Conservation (phyloP, 2,888 invertebrate species). For the Macropis europaea region DNA sequence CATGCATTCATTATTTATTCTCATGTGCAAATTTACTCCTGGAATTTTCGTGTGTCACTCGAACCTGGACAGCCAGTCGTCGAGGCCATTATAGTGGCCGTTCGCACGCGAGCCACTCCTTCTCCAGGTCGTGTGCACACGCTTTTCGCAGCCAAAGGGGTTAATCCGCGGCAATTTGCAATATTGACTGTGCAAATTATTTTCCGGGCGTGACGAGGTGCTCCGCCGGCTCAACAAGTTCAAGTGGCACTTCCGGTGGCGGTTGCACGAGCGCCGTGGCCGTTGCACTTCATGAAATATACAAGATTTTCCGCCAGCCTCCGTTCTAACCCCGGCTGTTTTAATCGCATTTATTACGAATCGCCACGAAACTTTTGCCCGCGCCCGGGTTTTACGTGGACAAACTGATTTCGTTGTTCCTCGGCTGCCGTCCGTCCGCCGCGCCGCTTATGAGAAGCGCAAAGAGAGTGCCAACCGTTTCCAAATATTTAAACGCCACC, state of each 20-base stretch:
- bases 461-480: no score
- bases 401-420: neutral
- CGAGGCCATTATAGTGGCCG: no score
- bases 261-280: conserved; percentile 14
- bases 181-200: conserved; percentile 51
- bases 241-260: conserved; percentile 29
- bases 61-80: no score
- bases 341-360: conserved; percentile 24
- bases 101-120: no score
- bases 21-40: no score
- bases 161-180: conserved; percentile 47
- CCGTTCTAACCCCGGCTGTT: neutral
- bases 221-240: conserved; percentile 40
- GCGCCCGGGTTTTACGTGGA: neutral
- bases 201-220: conserved; percentile 27
- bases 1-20: no score
- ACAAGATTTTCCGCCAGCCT: conserved; percentile 20
- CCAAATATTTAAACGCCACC: no score
- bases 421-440: no score
- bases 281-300: conserved; percentile 34
- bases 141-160: no score
- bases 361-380: neutral
- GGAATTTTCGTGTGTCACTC: no score
- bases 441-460: no score
- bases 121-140: no score